Evolutionary conservation across 2,888 invertebrate genomes (phyloP), one percentile per base, ranked within the genome.

Genomic region (Nymphalis urticae): DNA sequence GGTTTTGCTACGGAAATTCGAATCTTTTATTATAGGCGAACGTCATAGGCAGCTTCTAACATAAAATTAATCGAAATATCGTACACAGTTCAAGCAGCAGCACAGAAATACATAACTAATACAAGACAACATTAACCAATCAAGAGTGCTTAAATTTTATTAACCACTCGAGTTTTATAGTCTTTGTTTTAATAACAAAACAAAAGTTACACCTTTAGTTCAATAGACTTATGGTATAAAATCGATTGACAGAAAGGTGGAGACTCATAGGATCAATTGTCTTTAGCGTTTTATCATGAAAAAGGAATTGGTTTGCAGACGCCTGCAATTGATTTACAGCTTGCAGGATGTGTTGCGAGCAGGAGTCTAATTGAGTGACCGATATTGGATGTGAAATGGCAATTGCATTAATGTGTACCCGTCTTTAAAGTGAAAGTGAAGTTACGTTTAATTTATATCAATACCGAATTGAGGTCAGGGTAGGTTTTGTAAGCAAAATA

Each of bases 121-220:
- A 76, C n/a, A 69, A 73, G 66, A 68, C 68, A 71, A 72, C 74
- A 75, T 76, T 76, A 76, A 75, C 76, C 80, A 78, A 80, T 79
- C 76, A 78, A 76, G 75, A 70, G 74, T 74, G 73, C 74, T 78
- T 76, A 76, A 76, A 78, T 79, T 81, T 81, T 83, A 84, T 79
- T 78, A 80, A 75, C 79, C 71, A 73, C 75, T 77, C 47, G 75
- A 75, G 75, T 78, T 81, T 80, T 80, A 81, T 74, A 76, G 77
- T 65, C 72, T 68, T 68, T 67, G 66, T 58, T 42, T 72, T 72
- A 71, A 56, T 56, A 56, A 56, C 17, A 32, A 65, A 51, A 62
- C 36, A 48, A 63, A 64, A 51, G 60, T 36, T 24, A 54, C 9
- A 24, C 17, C 61, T 53, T 58, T 69, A 64, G 59, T 42, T 2